Base-by-base conservation (phyloP, 23 tunicate genomes). In the Ascidia mentula region DNA sequence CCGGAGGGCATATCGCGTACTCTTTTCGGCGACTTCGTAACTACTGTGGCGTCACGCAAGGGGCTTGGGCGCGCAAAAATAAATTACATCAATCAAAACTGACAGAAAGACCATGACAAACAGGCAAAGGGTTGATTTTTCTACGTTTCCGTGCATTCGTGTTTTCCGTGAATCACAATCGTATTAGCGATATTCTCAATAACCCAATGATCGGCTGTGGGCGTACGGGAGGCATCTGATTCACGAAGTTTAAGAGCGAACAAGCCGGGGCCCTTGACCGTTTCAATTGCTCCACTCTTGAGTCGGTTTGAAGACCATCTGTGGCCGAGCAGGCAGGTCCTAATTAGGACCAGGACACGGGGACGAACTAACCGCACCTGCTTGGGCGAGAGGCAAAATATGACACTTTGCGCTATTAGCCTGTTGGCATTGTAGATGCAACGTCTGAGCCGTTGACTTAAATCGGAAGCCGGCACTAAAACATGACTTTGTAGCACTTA, bases 61-160 rank as follows among this genome's bases (percentile, higher is more conserved):
- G 24, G 24, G 65, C n/a, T n/a, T n/a, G n/a, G n/a, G 12, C 13
- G 13, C 24, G 28, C 7, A 53, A 53, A 53, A 53, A 20, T 20
- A 53, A 26, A 53, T 9, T 28, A 53, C 65, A 53, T 53, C 65
- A 53, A 53, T 53, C 65, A 53, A 53, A 53, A 53, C 65, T 53
- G 65, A 20, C 65, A 53, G 24, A n/a, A n/a, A n/a, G 24, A 9
- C 13, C 65, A 9, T 1, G 2, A 3, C 4, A 53, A 53, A 53
- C 65, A 53, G 22, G 24, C 65, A 26, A 53, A 53, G 2, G 65
- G 24, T 5, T 20, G 28, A 53, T 9, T 20, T 6, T 53, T 53
- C 65, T 1, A 9, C 65, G 12, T 28, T 1, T 5, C 65, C 12
- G 24, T 28, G 65, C 65, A 5, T 26, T 28, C 12, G n/a, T n/a